These are phyloP conservation scores for Sebastes miniatus DNA, from an alignment of 2,797 vertebrate genomes.

Conservation along the genomic window DNA sequence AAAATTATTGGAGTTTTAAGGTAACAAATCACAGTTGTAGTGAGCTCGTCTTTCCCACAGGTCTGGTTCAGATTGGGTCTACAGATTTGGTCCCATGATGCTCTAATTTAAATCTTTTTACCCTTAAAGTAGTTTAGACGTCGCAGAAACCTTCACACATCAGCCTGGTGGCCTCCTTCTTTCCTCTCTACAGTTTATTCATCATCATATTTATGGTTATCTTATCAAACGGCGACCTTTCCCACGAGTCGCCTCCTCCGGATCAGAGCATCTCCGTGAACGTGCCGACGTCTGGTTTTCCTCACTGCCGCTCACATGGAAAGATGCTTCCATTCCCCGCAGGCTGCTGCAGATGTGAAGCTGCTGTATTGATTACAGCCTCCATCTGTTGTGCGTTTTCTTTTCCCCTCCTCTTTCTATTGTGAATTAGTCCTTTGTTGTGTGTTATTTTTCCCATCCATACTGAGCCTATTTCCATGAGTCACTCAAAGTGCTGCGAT, in stretches of 20 bases:
- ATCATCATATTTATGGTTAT: background rate
- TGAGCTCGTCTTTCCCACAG: background rate
- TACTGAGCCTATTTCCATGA: slow-evolving; percentile 73
- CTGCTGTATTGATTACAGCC: slow-evolving; percentile 73
- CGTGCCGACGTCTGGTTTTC: slow-evolving; percentile 39
- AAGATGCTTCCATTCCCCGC: slow-evolving; percentile 50
- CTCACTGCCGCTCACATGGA: slow-evolving; percentile 47
- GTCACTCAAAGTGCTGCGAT: slow-evolving; percentile 54
- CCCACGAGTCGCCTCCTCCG: background rate
- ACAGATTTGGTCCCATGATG: background rate
- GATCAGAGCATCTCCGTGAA: background rate
- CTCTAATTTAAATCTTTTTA: background rate
- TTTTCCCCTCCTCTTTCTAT: slow-evolving; percentile 52
- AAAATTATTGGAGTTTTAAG: too few relatives aligned
- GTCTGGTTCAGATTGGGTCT: background rate
- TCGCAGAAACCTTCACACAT: background rate
- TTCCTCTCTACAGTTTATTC: background rate
- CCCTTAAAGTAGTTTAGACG: background rate
- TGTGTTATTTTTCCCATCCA: slow-evolving; percentile 67
- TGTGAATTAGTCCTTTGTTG: slow-evolving; percentile 77
- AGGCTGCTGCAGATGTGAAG: slow-evolving; percentile 58
- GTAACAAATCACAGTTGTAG: too few relatives aligned
- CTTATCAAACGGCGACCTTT: background rate
- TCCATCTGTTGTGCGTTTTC: slow-evolving; percentile 79
- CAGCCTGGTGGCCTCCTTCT: background rate